Evolutionary conservation across 2,113 vertebrate genomes (phyloP), one percentile per base, ranked within the genome.

Genomic region (Promerops cafer): DNA sequence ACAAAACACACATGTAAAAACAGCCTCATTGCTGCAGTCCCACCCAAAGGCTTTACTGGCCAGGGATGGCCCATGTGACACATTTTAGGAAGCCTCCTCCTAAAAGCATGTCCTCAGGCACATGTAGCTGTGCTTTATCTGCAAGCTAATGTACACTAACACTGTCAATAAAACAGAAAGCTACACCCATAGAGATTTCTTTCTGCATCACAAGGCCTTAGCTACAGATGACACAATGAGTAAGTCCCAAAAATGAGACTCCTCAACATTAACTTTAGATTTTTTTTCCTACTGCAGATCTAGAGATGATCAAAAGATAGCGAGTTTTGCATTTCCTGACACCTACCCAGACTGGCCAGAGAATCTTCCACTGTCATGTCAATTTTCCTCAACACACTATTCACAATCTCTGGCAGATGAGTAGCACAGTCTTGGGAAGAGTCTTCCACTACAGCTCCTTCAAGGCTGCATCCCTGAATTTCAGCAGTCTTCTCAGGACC

Each of bases 351-450:
- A 82, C 60, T 8, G 13, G 59, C 64, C 65, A 68, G 56, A 72
- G 97, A 96, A 60, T 97, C 81, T 93, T 98, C 98, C 87, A 96
- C 92, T 3, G 76, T 95, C 66, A 94, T 63, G 72, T 98, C 98
- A 52, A 97, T 92, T 22, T 98, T 97, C 66, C 87, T 98, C 75
- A 99, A 79, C 28, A 99, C 97, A 64, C 96, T 98, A 76, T 93
- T 97, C 60, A 99, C 97, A 66, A 99, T 90, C n/a, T 98, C 98
- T 17, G 98, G 98, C 37, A 99, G 91, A 13, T 98, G 95, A 22
- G 96, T 44, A n/a, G 74, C 56, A 19, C 11, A 49, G 21, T 98
- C 97, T 22, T 90, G 79, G n/a, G 92, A 59, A 75, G 81, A 70
- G 10, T 83, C 87, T 24, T 94, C 82, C 16, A 89, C 61, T 31